phyloP scores from a whole-genome alignment of 2,888 invertebrate genomes.

The Leptinotarsa rubiginosa region DNA sequence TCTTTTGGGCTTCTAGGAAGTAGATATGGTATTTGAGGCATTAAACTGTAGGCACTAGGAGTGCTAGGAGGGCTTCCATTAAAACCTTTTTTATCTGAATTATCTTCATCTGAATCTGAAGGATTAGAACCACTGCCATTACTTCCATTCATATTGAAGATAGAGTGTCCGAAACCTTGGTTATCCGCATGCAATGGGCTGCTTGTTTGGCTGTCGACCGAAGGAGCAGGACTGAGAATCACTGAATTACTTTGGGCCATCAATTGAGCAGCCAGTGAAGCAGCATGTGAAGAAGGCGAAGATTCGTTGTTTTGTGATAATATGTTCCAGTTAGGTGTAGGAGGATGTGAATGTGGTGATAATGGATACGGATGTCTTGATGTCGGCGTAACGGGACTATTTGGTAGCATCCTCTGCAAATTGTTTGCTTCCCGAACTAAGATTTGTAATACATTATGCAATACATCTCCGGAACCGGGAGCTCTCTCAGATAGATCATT shows the following conservation, averaged over 20 bases:
- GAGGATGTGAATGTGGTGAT: conserved; percentile 84
- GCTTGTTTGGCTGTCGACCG: conserved; percentile 87
- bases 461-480: conserved; percentile 92
- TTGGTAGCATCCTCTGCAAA: conserved; percentile 83
- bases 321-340: conserved; percentile 79
- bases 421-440: conserved; percentile 84
- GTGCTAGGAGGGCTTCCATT: conserved; percentile 68
- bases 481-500: conserved; percentile 91
- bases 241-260: conserved; percentile 86
- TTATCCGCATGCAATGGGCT: conserved; percentile 83
- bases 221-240: conserved; percentile 90
- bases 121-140: conserved; percentile 76
- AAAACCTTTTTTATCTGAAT: conserved; percentile 61
- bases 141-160: conserved; percentile 65
- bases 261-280: conserved; percentile 77
- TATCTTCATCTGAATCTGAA: conserved; percentile 87
- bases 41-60: conserved; percentile 68
- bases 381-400: conserved; percentile 85
- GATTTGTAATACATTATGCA: conserved; percentile 93
- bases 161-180: conserved; percentile 64
- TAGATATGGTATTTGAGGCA: conserved; percentile 64
- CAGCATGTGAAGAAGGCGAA: conserved; percentile 67
- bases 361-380: conserved; percentile 79
- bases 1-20: conserved; percentile 76
- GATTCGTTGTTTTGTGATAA: conserved; percentile 62